A percentile compares a stretch with the other conserved stretches of the same genome.
phyloP scores from a whole-genome alignment of 2,797 vertebrate species.

The Coccyzus lansbergi region DNA sequence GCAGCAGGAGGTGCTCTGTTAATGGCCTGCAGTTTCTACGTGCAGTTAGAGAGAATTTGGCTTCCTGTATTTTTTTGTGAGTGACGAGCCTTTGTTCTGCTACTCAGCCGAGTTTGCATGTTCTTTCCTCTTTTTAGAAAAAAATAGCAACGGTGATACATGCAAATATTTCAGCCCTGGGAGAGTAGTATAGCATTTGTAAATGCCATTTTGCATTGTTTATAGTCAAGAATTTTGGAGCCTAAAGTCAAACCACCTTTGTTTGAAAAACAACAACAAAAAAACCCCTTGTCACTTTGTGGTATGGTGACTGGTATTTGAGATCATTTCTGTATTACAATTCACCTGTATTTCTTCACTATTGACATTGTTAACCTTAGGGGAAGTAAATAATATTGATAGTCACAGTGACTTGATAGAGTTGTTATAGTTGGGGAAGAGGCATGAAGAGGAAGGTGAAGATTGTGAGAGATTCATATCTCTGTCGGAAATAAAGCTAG shows the following conservation, averaged over 20 bases:
- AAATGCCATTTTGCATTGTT: neutral
- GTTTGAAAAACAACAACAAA: neutral
- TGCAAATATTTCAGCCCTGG: neutral
- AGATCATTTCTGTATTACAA: neutral
- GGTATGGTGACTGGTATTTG: neutral
- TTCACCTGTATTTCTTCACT: neutral
- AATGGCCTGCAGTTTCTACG: neutral
- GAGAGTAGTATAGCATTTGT: neutral
- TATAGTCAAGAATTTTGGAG: neutral
- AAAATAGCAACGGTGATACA: neutral
- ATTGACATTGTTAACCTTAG: neutral
- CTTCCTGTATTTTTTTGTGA: neutral
- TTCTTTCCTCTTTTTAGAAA: neutral
- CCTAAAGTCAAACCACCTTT: neutral
- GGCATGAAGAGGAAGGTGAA: no score
- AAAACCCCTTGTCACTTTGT: neutral
- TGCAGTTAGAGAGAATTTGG: neutral
- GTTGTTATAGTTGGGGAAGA: neutral
- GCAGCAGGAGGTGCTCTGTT: neutral
- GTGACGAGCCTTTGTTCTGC: neutral
- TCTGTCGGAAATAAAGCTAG: neutral
- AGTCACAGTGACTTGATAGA: neutral
- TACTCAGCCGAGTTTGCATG: neutral
- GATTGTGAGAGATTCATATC: neutral
- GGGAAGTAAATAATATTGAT: neutral